Evolutionary conservation across 2,888 invertebrate genomes (phyloP).

Genomic region (Barypeithes pellucidus): DNA sequence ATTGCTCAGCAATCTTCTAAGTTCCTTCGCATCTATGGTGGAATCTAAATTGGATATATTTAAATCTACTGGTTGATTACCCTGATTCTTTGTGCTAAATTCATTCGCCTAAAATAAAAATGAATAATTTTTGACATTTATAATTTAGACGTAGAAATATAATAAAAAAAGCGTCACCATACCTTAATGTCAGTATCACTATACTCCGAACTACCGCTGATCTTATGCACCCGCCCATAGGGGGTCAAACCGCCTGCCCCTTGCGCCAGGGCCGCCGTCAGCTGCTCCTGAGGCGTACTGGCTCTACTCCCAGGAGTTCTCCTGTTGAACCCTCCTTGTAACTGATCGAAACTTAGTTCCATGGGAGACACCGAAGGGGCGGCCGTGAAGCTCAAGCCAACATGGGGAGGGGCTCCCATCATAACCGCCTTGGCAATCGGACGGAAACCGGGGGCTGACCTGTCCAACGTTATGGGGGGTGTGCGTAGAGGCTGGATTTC

Average conservation of each 20-base stretch:
- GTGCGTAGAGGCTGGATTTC: conserved; percentile 14
- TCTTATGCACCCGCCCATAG: conserved; percentile 54
- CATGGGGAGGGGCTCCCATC: not conserved
- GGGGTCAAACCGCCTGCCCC: conserved; percentile 1
- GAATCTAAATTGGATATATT: conserved; percentile 82
- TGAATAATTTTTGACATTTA: no score
- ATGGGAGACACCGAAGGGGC: conserved; percentile 50
- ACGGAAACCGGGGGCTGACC: conserved; percentile 50
- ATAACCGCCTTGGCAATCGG: conserved; percentile 53
- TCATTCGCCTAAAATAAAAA: conserved; percentile 33
- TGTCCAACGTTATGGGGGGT: conserved; percentile 48
- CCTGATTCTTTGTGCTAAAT: conserved; percentile 36
- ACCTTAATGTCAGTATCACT: conserved; percentile 59
- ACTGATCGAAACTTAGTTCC: conserved; percentile 56
- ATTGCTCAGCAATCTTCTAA: conserved; percentile 76
- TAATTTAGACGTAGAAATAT: conserved; percentile 1
- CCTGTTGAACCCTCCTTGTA: conserved; percentile 40
- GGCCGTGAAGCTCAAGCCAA: conserved; percentile 1
- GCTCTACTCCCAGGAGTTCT: conserved; percentile 57
- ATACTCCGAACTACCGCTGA: conserved; percentile 61
- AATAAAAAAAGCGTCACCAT: conserved; percentile 4
- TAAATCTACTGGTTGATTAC: conserved; percentile 70
- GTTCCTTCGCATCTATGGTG: conserved; percentile 78
- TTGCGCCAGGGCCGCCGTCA: conserved; percentile 41
- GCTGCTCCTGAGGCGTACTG: conserved; percentile 65